Evolutionary conservation across 37 sponge, comb jelly and placozoan genomes (phyloP), one percentile per base, ranked within the genome.

Genomic region (Haliclona indistincta): DNA sequence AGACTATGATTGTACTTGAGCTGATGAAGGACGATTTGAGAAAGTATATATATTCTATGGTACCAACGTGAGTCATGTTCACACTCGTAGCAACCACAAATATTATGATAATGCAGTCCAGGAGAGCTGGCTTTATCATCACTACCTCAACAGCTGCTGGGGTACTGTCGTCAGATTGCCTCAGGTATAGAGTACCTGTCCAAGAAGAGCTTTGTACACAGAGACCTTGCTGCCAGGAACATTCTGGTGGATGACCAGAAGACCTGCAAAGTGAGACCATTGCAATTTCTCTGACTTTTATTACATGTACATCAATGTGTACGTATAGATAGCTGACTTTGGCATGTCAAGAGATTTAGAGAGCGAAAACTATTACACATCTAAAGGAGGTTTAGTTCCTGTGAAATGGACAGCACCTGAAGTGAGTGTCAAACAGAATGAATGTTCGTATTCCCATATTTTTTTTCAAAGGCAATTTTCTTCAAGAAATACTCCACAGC

Each of bases 151-250:
- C 26, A 25, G 7, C 60, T 58, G 28, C 64, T 86, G 38, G 33
- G 38, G 1, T 87, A 81, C 77, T 69, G 77, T 45, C 73, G 77
- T 32, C 77, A 87, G 66, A 60, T 87, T 62, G 77, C 77, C 11
- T 75, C 41, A 43, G 88, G 88, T 5, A 87, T 87, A 81, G 75
- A 81, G 28, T 81, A 87, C 58, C 69, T 87, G 44, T 43, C 81
- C 25, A 70, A 76, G 70, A 87, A 70, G 28, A 64, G 33, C 20
- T 87, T 70, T 55, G 71, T 87, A 1, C 88, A 87, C 88, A 81
- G 88, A 58, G 88, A 87, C 66, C 68, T 87, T 40, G 88, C 88
- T 28, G 82, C 88, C 22, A 80, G 88, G 67, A 87, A 87, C n/a
- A n/a, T n/a, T n/a, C n/a, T n/a, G n/a, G n/a, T n/a, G n/a, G n/a